phyloP scores from a whole-genome alignment of 2,113 vertebrate species.

The Ammodytes marinus region DNA sequence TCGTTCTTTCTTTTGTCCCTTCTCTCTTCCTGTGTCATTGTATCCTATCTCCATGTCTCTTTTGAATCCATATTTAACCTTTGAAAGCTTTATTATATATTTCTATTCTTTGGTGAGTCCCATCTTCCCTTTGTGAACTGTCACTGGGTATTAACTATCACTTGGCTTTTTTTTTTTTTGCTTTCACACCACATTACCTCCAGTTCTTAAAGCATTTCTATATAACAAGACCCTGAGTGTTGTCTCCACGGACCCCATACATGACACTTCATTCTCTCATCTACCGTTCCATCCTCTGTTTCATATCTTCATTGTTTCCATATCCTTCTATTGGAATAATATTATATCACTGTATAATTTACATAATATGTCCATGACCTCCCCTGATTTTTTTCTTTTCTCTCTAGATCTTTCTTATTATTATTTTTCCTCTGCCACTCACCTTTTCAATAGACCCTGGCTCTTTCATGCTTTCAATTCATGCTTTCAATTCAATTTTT shows the following conservation, averaged over 20 bases:
- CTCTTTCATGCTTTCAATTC: slow-evolving; percentile 32
- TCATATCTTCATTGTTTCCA: slow-evolving; percentile 50
- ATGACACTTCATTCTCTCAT: slow-evolving; percentile 53
- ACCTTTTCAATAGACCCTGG: slow-evolving; percentile 48
- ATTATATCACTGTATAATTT: slow-evolving; percentile 49
- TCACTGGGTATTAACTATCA: slow-evolving; percentile 64
- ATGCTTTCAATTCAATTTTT: slow-evolving; percentile 38
- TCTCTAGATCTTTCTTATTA: slow-evolving; percentile 13
- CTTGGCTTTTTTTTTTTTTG: slow-evolving; percentile 47
- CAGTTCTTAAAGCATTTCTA: slow-evolving; percentile 53
- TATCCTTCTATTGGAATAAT: slow-evolving; percentile 51
- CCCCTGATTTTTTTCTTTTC: slow-evolving; percentile 18
- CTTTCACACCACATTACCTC: slow-evolving; percentile 54
- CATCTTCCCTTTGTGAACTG: slow-evolving; percentile 61
- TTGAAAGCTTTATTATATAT: slow-evolving; percentile 69
- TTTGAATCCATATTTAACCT: slow-evolving; percentile 64
- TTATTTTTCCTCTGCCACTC: slow-evolving; percentile 11
- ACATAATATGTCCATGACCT: slow-evolving; percentile 43
- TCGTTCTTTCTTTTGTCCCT: slow-evolving; percentile 36
- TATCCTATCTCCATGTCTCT: slow-evolving; percentile 33
- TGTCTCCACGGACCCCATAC: slow-evolving; percentile 52
- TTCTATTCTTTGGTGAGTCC: slow-evolving; percentile 52
- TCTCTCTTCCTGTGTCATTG: slow-evolving; percentile 34
- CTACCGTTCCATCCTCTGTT: slow-evolving; percentile 46
- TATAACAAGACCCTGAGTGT: slow-evolving; percentile 46